Evolutionary conservation across 1,140 invertebrate genomes (phyloP).

Genomic region (Wiebesia pumilae): DNA sequence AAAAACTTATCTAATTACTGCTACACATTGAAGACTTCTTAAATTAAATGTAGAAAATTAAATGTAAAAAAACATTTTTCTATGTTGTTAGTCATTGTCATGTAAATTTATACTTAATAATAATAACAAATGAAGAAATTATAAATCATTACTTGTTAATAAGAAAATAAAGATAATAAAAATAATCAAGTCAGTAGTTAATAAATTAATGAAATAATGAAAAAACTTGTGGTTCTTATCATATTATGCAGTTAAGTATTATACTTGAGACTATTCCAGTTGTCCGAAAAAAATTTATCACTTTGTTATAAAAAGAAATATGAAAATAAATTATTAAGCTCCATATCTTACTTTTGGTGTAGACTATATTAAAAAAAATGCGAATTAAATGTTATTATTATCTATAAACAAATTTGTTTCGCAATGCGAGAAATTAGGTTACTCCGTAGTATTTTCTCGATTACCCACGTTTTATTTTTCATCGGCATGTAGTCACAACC

Average conservation of each 20-base stretch:
- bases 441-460: conserved; percentile 26
- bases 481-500: neutral
- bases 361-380: neutral
- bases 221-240: neutral
- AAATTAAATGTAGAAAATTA: too few species aligned
- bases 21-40: too few species aligned
- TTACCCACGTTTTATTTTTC: conserved; percentile 28
- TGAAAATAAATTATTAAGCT: neutral
- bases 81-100: neutral
- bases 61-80: too few species aligned
- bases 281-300: neutral
- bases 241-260: neutral
- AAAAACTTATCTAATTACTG: too few species aligned
- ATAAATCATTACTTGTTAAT: neutral
- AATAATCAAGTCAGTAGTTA: neutral
- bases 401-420: conserved; percentile 28
- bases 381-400: conserved; percentile 18
- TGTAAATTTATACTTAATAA: neutral
- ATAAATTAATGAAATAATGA: neutral
- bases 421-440: conserved; percentile 23
- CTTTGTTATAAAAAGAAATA: neutral
- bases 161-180: neutral
- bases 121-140: neutral
- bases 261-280: neutral
- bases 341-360: neutral